phyloP scores from a whole-genome alignment of 2,888 invertebrate species.

The Ryuthela nishihirai region DNA sequence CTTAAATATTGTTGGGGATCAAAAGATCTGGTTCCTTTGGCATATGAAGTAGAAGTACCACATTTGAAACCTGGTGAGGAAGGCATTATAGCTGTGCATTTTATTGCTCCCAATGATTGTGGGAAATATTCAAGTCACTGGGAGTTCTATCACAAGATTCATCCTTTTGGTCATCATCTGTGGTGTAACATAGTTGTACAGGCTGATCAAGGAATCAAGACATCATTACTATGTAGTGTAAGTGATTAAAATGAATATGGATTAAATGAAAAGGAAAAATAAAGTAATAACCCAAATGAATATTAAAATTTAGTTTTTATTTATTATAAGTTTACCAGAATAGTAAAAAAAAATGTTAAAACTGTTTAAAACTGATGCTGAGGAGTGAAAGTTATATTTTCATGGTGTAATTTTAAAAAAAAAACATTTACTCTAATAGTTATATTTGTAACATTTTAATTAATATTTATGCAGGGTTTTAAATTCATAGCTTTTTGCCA shows the following conservation, averaged over 20 bases:
- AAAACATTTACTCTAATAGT: no score
- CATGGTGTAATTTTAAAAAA: no score
- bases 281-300: conserved; percentile 1
- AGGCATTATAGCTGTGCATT: conserved; percentile 46
- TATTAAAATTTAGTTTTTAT: neutral
- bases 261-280: conserved; percentile 1
- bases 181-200: conserved; percentile 49
- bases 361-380: neutral
- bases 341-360: neutral
- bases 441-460: no score
- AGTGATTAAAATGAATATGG: conserved; percentile 1
- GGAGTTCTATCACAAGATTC: conserved; percentile 47
- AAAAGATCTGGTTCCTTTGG: conserved; percentile 41
- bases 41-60: conserved; percentile 45
- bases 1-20: conserved; percentile 35
- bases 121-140: conserved; percentile 49
- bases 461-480: no score
- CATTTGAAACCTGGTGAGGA: conserved; percentile 46
- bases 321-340: neutral
- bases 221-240: no score
- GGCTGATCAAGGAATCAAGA: no score
- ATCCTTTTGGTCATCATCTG: conserved; percentile 49
- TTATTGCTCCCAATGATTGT: conserved; percentile 45
- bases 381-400: no score
- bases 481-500: no score